Evolutionary conservation across 2,888 invertebrate species (phyloP).

Genomic region (Tachina grossa): DNA sequence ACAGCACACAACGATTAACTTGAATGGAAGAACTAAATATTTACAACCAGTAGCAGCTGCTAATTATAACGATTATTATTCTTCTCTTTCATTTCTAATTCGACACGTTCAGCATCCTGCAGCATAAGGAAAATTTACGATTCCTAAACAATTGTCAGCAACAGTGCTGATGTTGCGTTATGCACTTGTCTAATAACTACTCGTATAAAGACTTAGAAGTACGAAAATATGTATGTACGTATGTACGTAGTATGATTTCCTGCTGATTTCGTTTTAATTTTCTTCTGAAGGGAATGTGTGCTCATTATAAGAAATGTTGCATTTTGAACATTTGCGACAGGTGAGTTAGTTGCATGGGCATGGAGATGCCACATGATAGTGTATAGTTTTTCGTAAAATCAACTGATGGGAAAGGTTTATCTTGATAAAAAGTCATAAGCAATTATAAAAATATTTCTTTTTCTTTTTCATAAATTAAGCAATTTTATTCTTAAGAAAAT

Average conservation of each 20-base stretch:
- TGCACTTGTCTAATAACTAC: constrained; percentile 22
- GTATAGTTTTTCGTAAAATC: background rate
- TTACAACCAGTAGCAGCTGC: constrained; percentile 65
- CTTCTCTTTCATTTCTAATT: constrained; percentile 24
- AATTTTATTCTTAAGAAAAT: constrained; percentile 44
- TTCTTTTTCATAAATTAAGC: constrained; percentile 43
- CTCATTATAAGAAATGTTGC: constrained; percentile 40
- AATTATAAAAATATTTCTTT: constrained; percentile 19
- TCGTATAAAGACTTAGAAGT: background rate
- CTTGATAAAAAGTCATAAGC: constrained; percentile 54
- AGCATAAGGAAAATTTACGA: constrained; percentile 55
- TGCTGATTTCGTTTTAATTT: background rate
- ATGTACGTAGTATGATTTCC: too few relatives aligned
- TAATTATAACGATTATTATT: constrained; percentile 48
- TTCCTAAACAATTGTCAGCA: constrained; percentile 28
- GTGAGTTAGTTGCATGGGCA: constrained; percentile 16
- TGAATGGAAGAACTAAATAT: constrained; percentile 9
- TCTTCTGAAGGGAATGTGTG: constrained; percentile 27
- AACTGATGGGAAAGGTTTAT: constrained; percentile 26
- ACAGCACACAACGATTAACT: background rate
- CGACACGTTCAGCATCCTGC: constrained; percentile 47
- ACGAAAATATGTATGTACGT: background rate
- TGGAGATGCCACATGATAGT: constrained; percentile 4
- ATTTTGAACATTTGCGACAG: constrained; percentile 26
- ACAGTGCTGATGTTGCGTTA: constrained; percentile 26